Evolutionary conservation across 2,797 vertebrate species (phyloP), one percentile per base, ranked within the genome.

Genomic region (Scleropages formosus): DNA sequence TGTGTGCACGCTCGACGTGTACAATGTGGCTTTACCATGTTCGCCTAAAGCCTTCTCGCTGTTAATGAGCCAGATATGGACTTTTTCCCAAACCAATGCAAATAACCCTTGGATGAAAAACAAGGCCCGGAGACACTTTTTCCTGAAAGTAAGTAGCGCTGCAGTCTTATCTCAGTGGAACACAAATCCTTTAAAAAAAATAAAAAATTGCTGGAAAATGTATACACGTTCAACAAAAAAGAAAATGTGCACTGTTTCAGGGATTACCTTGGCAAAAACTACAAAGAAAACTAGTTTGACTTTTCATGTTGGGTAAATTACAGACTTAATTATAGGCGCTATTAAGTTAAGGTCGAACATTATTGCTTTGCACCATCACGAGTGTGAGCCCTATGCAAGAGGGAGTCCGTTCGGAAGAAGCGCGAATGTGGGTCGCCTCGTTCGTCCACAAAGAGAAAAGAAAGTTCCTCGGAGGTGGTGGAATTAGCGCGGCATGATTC

Each of bases 1-100:
- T 87, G 90, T 90, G 85, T 79, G 60, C 31, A 26, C 47, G 31
- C 81, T 39, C 31, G 81, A 80, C 77, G 84, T 87, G 80, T 77
- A 82, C 82, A 85, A 72, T 82, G 77, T 80, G 80, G 84, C 84
- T 88, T 84, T 82, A 77, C 81, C 72, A 78, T 16, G 81, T 85
- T 88, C 80, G 88, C 88, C 88, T 88, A 83, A 88, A 91, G 88
- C 88, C 75, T 84, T 82, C 84, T 82, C 77, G 60, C 82, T 79
- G 81, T 72, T 88, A 89, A 90, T 88, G 85, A 88, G 86, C 78
- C 79, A 86, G 83, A 89, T 82, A 83, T 60, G 78, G 78, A 84
- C 81, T 85, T 82, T 80, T 84, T 78, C 87, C 84, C 81, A 8
- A 82, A 76, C 83, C 27, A 76, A 51, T 72, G 74, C 65, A 77